phyloP scores from a whole-genome alignment of 2,113 vertebrate species.

The Polypterus senegalus region DNA sequence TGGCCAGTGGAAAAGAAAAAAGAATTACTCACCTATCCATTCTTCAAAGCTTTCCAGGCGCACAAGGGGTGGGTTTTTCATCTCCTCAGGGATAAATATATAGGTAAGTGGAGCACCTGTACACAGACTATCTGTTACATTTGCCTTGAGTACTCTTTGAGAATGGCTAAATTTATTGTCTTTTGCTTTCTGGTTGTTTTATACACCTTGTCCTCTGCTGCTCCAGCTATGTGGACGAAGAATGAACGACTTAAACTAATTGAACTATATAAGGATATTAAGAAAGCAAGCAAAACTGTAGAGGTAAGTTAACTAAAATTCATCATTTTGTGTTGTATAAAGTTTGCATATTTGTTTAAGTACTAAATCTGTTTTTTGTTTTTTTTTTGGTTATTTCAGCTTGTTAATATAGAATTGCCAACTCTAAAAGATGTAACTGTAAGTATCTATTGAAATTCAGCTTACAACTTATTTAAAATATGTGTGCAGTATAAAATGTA shows the following conservation, averaged over 20 bases:
- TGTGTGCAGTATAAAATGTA: too few species aligned
- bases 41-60: constrained; percentile 80
- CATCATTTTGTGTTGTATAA: too few species aligned
- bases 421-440: too few species aligned
- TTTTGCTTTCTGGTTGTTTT: constrained; percentile 31
- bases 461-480: too few species aligned
- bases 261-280: constrained; percentile 18
- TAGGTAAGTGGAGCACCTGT: constrained; percentile 53
- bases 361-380: too few species aligned
- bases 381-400: too few species aligned
- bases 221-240: too few species aligned
- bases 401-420: too few species aligned
- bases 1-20: constrained; percentile 96
- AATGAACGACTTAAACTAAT: neutral
- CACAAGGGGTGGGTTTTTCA: constrained; percentile 68
- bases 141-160: constrained; percentile 7
- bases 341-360: too few species aligned
- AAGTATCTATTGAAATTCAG: too few species aligned
- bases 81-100: constrained; percentile 79
- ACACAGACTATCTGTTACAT: constrained; percentile 32
- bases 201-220: constrained; percentile 12
- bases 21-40: constrained; percentile 80
- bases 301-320: too few species aligned
- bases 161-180: constrained; percentile 34
- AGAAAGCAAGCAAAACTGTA: too few species aligned